Evolutionary conservation across 2,888 invertebrate species (phyloP), one percentile per base, ranked within the genome.

Genomic region (Esperia sulphurella): DNA sequence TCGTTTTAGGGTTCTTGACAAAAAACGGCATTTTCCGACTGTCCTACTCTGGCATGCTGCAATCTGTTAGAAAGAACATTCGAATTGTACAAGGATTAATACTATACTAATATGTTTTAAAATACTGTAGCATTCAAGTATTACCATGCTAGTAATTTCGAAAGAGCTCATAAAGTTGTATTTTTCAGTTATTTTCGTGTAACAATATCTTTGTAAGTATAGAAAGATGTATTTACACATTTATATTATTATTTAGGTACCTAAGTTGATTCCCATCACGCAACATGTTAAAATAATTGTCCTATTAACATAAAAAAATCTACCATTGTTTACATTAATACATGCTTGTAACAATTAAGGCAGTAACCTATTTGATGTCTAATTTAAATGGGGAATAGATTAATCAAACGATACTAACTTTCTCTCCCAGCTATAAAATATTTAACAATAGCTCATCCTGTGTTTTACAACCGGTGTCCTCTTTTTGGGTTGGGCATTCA

Each of bases 381-480:
- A 75, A 83, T 81, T 84, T 81, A 75, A 84, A 84, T 80, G 71
- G 68, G 74, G 76, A 79, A 75, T 65, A 83, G 78, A 83, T 86
- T 83, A 81, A 84, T 85, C 81, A 83, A 82, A 83, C 82, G 76
- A 80, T 82, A 83, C 74, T 71, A 75, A 73, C 76, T 79, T 79
- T 79, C 71, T 75, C 75, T 78, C 65, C 72, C 62, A 71, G 68
- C 76, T 71, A 72, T 80, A 79, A 83, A 83, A 80, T 80, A 78
- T 78, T 73, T 75, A 81, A 85, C 83, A 85, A 85, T 81, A 73
- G 79, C 75, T 68, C 77, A 74, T 80, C 76, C 76, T 81, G 74
- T 79, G 79, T 83, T 82, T 74, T 78, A 81, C 79, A 77, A 73
- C 68, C 31, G 68, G 58, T 58, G 70, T 75, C 73, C 75, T 80